Evolutionary conservation across 1,140 invertebrate genomes (phyloP).

Genomic region (Pygmarrhopalites habei): DNA sequence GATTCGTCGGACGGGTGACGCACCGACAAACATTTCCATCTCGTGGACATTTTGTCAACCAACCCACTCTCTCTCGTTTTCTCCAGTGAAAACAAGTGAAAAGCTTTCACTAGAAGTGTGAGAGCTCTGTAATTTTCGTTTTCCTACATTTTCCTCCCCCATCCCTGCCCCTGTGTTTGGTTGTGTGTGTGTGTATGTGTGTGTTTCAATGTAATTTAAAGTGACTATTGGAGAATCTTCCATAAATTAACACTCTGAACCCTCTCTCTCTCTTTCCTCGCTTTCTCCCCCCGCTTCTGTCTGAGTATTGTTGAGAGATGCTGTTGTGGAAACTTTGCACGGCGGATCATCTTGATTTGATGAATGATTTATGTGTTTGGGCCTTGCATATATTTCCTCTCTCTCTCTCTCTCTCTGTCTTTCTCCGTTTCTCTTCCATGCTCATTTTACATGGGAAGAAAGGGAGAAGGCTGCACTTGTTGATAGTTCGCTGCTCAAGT

Average conservation of each 20-base stretch:
- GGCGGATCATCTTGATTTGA: constrained; percentile 8
- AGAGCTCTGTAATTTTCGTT: constrained; percentile 3
- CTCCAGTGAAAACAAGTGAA: no score
- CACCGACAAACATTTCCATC: no score
- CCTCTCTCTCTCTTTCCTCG: no score
- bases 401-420: no score
- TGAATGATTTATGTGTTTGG: constrained; percentile 10
- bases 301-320: neutral
- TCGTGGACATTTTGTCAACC: no score
- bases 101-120: neutral
- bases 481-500: constrained; percentile 6
- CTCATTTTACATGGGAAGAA: no score
- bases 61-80: no score
- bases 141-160: neutral
- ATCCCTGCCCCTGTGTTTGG: neutral
- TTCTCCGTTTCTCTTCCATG: no score
- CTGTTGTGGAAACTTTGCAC: constrained; percentile 7
- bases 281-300: no score
- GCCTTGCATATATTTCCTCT: neutral
- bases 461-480: neutral
- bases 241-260: constrained; percentile 6
- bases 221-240: constrained; percentile 7
- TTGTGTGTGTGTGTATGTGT: no score
- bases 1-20: no score
- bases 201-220: neutral